Evolutionary conservation across 2,113 vertebrate species (phyloP), one percentile per base, ranked within the genome.

Genomic region (Synchiropus splendidus): DNA sequence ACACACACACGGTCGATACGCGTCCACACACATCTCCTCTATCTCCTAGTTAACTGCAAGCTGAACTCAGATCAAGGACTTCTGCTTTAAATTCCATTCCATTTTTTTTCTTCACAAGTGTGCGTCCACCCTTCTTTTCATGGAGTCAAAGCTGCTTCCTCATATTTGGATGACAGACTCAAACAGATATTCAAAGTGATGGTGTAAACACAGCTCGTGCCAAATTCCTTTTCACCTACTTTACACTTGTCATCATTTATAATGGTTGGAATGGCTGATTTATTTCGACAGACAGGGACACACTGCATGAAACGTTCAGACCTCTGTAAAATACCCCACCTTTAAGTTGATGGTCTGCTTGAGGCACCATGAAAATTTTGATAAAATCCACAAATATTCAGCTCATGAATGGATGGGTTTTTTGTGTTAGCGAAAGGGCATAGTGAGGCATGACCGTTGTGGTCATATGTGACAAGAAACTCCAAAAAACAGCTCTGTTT

Each of bases 81-180:
- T 40, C 35, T 32, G 21, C 35, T 18, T 21, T 15, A 39, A 40
- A 42, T 54, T 55, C 27, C 41, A 11, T 34, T 50, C n/a, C n/a
- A 33, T 14, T 15, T 11, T 41, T 53, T 50, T 37, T 16, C 16
- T 45, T 50, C 32, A 18, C 17, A 42, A 58, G 34, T 65, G 65
- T 68, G 45, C 39, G 49, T 32, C 30, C 60, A 54, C 47, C 38
- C 54, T 69, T 50, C 64, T 52, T 39, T 70, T 48, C 33, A 36
- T 37, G 33, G 48, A 54, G 42, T 46, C 16, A 41, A 1, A 60
- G 57, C 34, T 65, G 51, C 54, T 49, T 2, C 18, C 40, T 49
- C 32, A 60, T 39, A 58, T 57, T 61, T 10, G 51, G 38, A 54
- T 42, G 59, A 63, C 46, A 46, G 64, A 61, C 42, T 31, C 30